Conservation (phyloP, 1,140 invertebrate genomes). For the Ganaspis sp. region DNA sequence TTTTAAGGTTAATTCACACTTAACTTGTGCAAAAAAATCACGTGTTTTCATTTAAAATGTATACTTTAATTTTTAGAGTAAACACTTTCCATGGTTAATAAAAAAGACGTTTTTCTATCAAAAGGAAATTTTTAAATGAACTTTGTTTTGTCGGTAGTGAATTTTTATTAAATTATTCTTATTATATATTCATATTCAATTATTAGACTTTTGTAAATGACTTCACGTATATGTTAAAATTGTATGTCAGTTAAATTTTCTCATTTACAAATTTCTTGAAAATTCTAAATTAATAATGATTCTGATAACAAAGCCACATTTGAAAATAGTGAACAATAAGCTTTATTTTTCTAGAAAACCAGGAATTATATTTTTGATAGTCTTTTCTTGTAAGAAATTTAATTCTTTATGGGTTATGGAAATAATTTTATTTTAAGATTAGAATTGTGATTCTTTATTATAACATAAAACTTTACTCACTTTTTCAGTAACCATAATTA, state of each 20-base stretch:
- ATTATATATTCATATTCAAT: too few relatives aligned
- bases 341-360: constrained; percentile 60
- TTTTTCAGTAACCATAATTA: constrained; percentile 52
- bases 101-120: too few relatives aligned
- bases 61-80: too few relatives aligned
- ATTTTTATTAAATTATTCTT: too few relatives aligned
- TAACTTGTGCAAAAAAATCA: too few relatives aligned
- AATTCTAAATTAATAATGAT: constrained; percentile 52
- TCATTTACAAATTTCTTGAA: not conserved
- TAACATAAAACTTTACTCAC: too few relatives aligned
- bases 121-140: too few relatives aligned
- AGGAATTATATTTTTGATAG: constrained; percentile 50
- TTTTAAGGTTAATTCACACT: too few relatives aligned
- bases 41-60: too few relatives aligned
- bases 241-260: constrained; percentile 15
- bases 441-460: too few relatives aligned
- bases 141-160: too few relatives aligned
- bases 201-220: not conserved
- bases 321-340: constrained; percentile 54
- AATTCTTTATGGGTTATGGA: constrained; percentile 24
- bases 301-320: constrained; percentile 52
- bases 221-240: constrained; percentile 22
- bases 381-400: constrained; percentile 56
- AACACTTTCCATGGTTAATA: too few relatives aligned
- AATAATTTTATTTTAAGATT: constrained; percentile 22